A percentile compares a stretch with the other conserved stretches of the same genome.
These are phyloP conservation scores for Microplitis manilae DNA, from an alignment of 2,888 invertebrate genomes.

Conservation along the genomic window DNA sequence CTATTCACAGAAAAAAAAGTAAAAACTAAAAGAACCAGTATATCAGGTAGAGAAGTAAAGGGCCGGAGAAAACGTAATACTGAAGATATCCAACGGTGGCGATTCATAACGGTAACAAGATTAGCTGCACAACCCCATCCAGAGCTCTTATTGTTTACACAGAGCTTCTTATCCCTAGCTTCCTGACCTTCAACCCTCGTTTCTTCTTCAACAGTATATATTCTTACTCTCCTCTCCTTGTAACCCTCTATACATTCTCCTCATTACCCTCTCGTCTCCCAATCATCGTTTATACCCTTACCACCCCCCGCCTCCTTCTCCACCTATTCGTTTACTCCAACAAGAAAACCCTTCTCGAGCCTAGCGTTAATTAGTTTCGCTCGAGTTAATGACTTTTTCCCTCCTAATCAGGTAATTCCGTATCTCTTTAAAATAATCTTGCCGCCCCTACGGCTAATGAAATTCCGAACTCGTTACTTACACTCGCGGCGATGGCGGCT, in stretches of 20 bases:
- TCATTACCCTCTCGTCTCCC: not conserved
- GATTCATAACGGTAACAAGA: conserved; percentile 66
- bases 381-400: conserved; percentile 72
- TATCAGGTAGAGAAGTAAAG: conserved; percentile 22
- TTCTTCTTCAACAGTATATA: conserved; percentile 22
- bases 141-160: conserved; percentile 63
- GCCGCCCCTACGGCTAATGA: conserved; percentile 71
- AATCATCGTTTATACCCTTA: conserved; percentile 7
- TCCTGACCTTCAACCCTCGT: conserved; percentile 33
- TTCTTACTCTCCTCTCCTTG: conserved; percentile 16
- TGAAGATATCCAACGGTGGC: conserved; percentile 50
- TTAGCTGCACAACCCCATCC: conserved; percentile 53
- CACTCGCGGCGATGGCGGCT: conserved; percentile 58
- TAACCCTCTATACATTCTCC: conserved; percentile 29
- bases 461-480: conserved; percentile 72
- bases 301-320: conserved; percentile 10
- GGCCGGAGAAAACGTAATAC: conserved; percentile 5
- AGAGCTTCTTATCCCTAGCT: conserved; percentile 54
- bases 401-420: conserved; percentile 73
- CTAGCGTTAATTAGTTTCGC: conserved; percentile 72
- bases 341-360: conserved; percentile 51
- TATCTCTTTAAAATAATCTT: conserved; percentile 73
- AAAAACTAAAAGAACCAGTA: not conserved
- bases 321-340: conserved; percentile 8
- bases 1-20: not conserved